Conservation (phyloP, 2,888 invertebrate genomes). For the Apamea monoglypha region DNA sequence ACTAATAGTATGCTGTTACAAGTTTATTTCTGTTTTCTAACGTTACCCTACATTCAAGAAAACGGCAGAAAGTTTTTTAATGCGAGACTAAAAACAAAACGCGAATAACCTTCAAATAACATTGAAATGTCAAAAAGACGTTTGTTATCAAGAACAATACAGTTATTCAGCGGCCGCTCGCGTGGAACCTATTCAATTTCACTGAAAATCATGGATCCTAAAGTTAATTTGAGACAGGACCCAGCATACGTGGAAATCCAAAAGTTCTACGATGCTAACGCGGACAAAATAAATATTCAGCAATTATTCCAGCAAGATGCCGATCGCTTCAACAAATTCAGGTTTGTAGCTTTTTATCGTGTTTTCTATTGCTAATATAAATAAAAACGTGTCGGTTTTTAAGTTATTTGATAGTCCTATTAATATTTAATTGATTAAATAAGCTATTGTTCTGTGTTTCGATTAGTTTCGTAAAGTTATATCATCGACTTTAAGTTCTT, state of each 20-base stretch:
- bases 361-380: conserved; percentile 50
- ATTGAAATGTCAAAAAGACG: conserved; percentile 88
- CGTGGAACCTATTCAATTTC: conserved; percentile 72
- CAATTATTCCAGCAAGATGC: conserved; percentile 95
- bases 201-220: conserved; percentile 83
- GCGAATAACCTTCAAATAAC: conserved; percentile 86
- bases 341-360: conserved; percentile 89
- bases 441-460: background rate
- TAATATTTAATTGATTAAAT: conserved; percentile 7
- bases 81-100: conserved; percentile 72
- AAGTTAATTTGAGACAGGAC: conserved; percentile 89
- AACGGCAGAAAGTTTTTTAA: conserved; percentile 31
- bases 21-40: background rate
- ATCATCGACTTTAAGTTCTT: conserved; percentile 68
- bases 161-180: conserved; percentile 72
- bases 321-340: conserved; percentile 96
- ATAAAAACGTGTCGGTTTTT: conserved; percentile 48
- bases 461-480: conserved; percentile 52
- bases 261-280: conserved; percentile 93
- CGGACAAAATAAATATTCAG: conserved; percentile 94
- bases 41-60: background rate
- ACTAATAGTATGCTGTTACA: too few species aligned
- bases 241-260: conserved; percentile 94
- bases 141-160: conserved; percentile 81
- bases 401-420: background rate